Evolutionary conservation across 1,140 invertebrate species (phyloP).

Genomic region (Teleopsis dalmanni): DNA sequence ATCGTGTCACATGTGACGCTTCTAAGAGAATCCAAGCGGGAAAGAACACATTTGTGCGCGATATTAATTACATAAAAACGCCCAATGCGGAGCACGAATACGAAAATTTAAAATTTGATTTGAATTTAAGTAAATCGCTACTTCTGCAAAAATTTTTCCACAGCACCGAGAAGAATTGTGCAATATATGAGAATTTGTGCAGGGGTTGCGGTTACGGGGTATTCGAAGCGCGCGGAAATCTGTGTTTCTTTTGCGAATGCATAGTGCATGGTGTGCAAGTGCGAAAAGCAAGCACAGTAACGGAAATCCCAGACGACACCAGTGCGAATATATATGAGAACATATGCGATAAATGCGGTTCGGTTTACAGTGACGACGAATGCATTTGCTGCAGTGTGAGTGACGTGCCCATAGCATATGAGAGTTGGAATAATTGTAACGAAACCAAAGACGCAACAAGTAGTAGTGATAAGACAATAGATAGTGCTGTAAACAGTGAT

Average conservation of each 20-base stretch:
- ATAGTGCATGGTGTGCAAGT: conserved; percentile 25
- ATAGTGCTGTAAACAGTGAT: too few relatives aligned
- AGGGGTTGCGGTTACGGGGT: conserved; percentile 39
- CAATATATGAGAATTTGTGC: conserved; percentile 40
- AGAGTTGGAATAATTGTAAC: not conserved
- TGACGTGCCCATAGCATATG: not conserved
- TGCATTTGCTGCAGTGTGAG: not conserved
- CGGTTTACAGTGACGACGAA: conserved; percentile 8
- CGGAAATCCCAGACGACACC: too few relatives aligned
- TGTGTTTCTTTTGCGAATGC: conserved; percentile 38
- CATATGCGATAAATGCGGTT: conserved; percentile 21
- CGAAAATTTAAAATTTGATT: conserved; percentile 4
- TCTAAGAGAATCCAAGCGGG: too few relatives aligned
- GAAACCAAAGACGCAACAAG: conserved; percentile 1
- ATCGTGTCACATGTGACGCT: too few relatives aligned
- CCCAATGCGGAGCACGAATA: too few relatives aligned
- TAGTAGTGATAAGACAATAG: too few relatives aligned
- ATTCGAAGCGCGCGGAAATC: conserved; percentile 32
- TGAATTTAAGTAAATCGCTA: conserved; percentile 3
- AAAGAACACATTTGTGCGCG: too few relatives aligned
- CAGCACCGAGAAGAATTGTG: conserved; percentile 7
- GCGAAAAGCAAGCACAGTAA: not conserved
- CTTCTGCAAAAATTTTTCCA: conserved; percentile 32
- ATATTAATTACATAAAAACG: not conserved
- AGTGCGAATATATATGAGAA: conserved; percentile 31